Conservation (phyloP, 2,113 vertebrate genomes). For the Forbesichthys agassizii region DNA sequence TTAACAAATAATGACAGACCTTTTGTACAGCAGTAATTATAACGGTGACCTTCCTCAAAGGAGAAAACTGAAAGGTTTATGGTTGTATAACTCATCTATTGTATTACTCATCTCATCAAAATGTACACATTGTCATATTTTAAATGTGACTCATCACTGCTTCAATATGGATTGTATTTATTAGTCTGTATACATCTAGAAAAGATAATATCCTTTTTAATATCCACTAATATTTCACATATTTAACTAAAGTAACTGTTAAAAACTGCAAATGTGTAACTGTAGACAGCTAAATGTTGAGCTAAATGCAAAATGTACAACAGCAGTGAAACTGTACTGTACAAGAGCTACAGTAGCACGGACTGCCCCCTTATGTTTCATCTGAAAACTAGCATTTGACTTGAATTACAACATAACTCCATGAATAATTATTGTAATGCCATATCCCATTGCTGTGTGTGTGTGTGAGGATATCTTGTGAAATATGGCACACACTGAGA, state of each 20-base stretch:
- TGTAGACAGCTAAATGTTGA: background rate
- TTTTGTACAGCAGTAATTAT: no score
- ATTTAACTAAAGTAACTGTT: background rate
- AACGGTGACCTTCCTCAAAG: no score
- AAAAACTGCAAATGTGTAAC: background rate
- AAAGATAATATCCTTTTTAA: background rate
- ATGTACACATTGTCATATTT: no score
- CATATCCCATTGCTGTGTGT: no score
- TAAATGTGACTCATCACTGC: background rate
- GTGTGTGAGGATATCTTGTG: constrained; percentile 12
- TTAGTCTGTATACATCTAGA: background rate
- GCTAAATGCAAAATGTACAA: background rate
- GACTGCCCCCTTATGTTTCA: constrained; percentile 37
- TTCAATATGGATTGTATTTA: background rate
- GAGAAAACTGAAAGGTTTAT: no score
- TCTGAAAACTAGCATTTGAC: background rate
- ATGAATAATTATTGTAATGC: constrained; percentile 20
- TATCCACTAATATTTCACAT: no score
- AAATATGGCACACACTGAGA: no score
- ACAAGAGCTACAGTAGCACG: background rate
- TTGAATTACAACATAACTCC: constrained; percentile 37
- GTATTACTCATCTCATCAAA: no score
- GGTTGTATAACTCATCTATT: no score
- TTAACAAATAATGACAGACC: no score
- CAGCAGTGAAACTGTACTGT: background rate